Percentiles rank a stretch among this genome's conserved stretches.
phyloP scores from a whole-genome alignment of 2,888 invertebrate species.

The Leptopilina drosophilae region DNA sequence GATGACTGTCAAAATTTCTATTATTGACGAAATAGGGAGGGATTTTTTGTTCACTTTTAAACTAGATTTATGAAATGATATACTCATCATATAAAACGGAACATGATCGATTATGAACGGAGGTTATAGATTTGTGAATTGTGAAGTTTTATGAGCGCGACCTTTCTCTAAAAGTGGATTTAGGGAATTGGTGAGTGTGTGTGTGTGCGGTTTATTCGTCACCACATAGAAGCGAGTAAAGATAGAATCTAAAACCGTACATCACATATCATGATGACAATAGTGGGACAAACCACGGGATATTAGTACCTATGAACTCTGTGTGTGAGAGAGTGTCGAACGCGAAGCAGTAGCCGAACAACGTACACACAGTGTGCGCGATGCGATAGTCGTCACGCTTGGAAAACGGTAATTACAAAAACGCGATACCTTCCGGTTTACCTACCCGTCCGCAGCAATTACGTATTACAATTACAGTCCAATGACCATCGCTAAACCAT shows the following conservation, averaged over 20 bases:
- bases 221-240: constrained; percentile 47
- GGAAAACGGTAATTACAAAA: constrained; percentile 61
- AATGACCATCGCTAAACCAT: constrained; percentile 41
- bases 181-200: constrained; percentile 50
- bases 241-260: constrained; percentile 64
- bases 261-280: constrained; percentile 63
- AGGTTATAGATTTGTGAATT: constrained; percentile 19
- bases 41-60: not conserved
- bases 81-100: constrained; percentile 4
- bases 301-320: constrained; percentile 23
- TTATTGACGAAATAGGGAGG: not conserved
- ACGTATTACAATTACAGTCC: constrained; percentile 52
- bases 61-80: not conserved
- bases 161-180: constrained; percentile 50
- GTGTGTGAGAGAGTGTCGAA: constrained; percentile 35
- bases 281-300: constrained; percentile 19
- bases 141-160: constrained; percentile 18
- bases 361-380: constrained; percentile 14
- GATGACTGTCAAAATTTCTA: too few relatives aligned
- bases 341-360: not conserved
- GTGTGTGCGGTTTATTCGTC: constrained; percentile 35
- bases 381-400: constrained; percentile 49
- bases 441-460: constrained; percentile 53
- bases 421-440: constrained; percentile 56
- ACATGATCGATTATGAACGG: not conserved